These are phyloP conservation scores for Aelia acuminata DNA, from an alignment of 2,888 invertebrate genomes.

Conservation along the genomic window DNA sequence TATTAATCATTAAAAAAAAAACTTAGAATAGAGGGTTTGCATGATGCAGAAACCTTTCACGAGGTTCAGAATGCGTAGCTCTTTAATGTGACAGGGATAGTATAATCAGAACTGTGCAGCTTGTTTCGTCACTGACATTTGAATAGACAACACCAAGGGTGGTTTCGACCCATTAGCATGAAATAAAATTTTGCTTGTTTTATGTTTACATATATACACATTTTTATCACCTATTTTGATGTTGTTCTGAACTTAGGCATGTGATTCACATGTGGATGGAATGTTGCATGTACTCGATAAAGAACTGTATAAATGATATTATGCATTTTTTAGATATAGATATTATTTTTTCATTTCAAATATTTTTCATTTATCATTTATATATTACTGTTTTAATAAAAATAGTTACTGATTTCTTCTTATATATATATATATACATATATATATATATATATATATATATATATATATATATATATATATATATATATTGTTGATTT, in stretches of 20 bases:
- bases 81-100: neutral
- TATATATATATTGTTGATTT: no score
- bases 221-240: constrained; percentile 29
- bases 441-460: no score
- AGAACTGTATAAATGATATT: neutral
- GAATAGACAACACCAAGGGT: constrained; percentile 10
- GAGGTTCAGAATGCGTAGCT: neutral
- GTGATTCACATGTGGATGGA: neutral
- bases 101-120: neutral
- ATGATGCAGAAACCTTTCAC: neutral
- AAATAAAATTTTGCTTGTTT: constrained; percentile 13
- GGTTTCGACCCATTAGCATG: constrained; percentile 30
- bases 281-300: neutral
- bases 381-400: neutral
- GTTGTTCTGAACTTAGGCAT: constrained; percentile 25
- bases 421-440: no score
- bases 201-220: neutral
- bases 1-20: neutral
- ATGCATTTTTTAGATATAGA: constrained; percentile 16
- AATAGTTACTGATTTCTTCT: neutral
- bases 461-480: no score
- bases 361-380: constrained; percentile 10
- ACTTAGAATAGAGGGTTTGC: neutral
- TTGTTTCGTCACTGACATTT: neutral
- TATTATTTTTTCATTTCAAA: neutral